Base-by-base conservation (phyloP, 2,888 invertebrate genomes). In the Hyppa rectilinea region DNA sequence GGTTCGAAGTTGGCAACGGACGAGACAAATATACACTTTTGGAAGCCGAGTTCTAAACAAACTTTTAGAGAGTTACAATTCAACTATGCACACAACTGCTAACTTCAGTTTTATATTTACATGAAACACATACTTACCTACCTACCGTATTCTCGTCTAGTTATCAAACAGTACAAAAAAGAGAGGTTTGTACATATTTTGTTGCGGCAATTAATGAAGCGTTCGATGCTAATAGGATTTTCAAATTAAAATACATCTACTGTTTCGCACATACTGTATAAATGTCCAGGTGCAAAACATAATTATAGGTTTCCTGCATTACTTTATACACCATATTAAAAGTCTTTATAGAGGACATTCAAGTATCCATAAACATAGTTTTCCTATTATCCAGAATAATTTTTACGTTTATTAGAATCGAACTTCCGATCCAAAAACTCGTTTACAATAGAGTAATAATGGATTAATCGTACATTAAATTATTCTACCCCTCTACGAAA, bases 221-320 rank as follows among this genome's bases (percentile, higher is more conserved):
- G 20, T 45, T 50, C 3, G 43, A 45, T 26, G 5, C 4, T 26
- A 62, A 50, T 29, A 12, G 29, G 12, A 36, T 38, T 63, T 53
- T 40, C 9, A 23, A 64, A 52, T 38, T 31, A 34, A 71, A 71
- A 61, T 36, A 62, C 5, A 55, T 17, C 2, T 34, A 40, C 26
- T 34, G 4, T 36, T 49, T 29, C 26, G n/a, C n/a, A 71, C 47
- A 50, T 50, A 14, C n/a, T 36, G 12, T 36, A 12, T 53, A 52
- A 63, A 52, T 61, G 23, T 45, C 40, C 84, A 84, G 84, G 78
- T 82, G 81, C 56, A 47, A 52, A 10, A 78, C 10, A 65, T 71
- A 81, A 81, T 74, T 75, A 71, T 63, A 45, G 31, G 56, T 78
- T 73, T 69, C 75, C 68, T 75, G 49, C 17, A 40, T 67, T 62